Conservation (phyloP, 2,797 vertebrate genomes). For the Muraenolepis orangiensis region DNA sequence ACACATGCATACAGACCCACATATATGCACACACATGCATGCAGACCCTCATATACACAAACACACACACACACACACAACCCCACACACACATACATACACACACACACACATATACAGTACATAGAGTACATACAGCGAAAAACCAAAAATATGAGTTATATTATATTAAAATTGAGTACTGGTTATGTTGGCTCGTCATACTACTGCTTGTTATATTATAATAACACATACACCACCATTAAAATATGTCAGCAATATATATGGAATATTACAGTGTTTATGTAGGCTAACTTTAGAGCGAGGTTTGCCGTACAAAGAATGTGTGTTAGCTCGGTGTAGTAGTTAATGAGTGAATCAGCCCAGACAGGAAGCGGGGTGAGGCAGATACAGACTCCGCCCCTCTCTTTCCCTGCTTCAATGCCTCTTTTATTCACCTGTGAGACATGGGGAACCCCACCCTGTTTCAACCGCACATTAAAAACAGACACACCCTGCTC, state of each 20-base stretch:
- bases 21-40: neutral
- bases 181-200: neutral
- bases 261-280: neutral
- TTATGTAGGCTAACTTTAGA: neutral
- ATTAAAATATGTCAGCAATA: neutral
- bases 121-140: no score
- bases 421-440: conserved; percentile 74
- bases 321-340: neutral
- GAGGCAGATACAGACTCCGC: conserved; percentile 27
- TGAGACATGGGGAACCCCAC: conserved; percentile 53
- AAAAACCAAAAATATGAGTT: no score
- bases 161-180: no score
- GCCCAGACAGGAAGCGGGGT: conserved; percentile 23
- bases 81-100: no score
- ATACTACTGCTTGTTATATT: neutral
- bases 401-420: conserved; percentile 56
- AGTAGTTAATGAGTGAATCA: neutral
- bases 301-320: neutral
- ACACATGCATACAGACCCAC: no score
- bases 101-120: neutral
- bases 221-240: neutral
- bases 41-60: no score
- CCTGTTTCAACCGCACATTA: conserved; percentile 68
- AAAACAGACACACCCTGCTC: conserved; percentile 71
- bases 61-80: neutral